phyloP scores from a whole-genome alignment of 2,888 invertebrate genomes.

The Luperina nickerlii region DNA sequence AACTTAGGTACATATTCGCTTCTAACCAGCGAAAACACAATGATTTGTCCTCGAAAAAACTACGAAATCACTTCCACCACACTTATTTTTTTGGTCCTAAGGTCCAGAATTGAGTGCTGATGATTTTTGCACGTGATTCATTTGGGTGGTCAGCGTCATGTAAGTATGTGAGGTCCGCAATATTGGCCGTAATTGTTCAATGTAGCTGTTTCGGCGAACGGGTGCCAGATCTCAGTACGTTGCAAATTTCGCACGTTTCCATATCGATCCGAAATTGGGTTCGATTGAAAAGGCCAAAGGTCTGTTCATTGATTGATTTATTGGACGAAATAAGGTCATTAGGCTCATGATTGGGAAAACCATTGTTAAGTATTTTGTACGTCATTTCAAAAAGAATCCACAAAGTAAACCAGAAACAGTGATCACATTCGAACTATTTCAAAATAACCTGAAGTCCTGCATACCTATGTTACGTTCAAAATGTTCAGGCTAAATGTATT shows the following conservation, averaged over 20 bases:
- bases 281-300: constrained; percentile 56
- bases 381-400: not conserved
- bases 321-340: constrained; percentile 32
- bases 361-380: not conserved
- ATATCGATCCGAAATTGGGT: constrained; percentile 68
- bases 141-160: constrained; percentile 41
- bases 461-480: not conserved
- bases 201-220: constrained; percentile 74
- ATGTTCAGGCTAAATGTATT: constrained; percentile 55
- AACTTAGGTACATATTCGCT: constrained; percentile 75
- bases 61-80: constrained; percentile 1
- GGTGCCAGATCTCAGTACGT: constrained; percentile 44
- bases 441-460: not conserved
- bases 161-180: constrained; percentile 72
- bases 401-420: too few relatives aligned
- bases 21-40: constrained; percentile 60
- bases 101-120: constrained; percentile 37
- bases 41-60: constrained; percentile 24
- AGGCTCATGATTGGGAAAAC: constrained; percentile 5
- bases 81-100: constrained; percentile 41
- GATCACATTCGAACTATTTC: not conserved
- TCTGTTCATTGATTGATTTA: constrained; percentile 47
- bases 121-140: constrained; percentile 37
- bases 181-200: constrained; percentile 86
- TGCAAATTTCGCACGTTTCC: constrained; percentile 54